Evolutionary conservation across 2,797 vertebrate species (phyloP).

Genomic region (Pitangus sulphuratus): DNA sequence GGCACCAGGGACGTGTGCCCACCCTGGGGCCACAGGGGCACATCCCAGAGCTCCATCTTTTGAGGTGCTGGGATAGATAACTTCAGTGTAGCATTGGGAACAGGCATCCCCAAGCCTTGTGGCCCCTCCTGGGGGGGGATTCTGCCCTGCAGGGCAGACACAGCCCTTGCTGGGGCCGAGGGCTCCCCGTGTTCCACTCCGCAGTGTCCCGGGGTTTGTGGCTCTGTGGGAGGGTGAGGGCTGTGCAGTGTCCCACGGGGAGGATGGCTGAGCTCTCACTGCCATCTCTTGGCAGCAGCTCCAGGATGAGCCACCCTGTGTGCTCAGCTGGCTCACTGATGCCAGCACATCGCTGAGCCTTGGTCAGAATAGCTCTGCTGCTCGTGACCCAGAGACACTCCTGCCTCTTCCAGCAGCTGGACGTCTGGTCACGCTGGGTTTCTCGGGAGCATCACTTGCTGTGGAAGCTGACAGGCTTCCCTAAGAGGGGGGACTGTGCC

Average conservation of each 20-base stretch:
- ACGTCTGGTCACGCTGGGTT: background rate
- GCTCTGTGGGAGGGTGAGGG: background rate
- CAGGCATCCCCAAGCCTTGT: background rate
- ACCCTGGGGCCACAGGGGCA: no score
- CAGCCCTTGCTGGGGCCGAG: background rate
- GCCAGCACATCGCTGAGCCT: accelerated
- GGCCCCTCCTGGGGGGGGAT: background rate
- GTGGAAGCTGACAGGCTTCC: background rate
- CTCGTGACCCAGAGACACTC: accelerated
- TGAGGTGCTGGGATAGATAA: background rate
- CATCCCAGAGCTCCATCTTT: background rate
- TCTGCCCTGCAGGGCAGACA: background rate
- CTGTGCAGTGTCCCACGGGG: background rate
- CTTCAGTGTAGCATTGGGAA: background rate
- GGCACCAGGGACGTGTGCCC: background rate
- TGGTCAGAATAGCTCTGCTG: background rate
- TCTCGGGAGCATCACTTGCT: background rate
- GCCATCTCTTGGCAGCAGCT: background rate
- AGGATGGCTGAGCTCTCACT: background rate
- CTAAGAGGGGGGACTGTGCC: accelerated
- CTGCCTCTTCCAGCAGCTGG: background rate
- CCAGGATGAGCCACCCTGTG: background rate
- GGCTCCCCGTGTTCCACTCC: background rate
- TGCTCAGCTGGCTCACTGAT: background rate
- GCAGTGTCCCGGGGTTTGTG: background rate